Base-by-base conservation (phyloP, 2,888 invertebrate genomes). In the Cataglyphis albicans region DNA sequence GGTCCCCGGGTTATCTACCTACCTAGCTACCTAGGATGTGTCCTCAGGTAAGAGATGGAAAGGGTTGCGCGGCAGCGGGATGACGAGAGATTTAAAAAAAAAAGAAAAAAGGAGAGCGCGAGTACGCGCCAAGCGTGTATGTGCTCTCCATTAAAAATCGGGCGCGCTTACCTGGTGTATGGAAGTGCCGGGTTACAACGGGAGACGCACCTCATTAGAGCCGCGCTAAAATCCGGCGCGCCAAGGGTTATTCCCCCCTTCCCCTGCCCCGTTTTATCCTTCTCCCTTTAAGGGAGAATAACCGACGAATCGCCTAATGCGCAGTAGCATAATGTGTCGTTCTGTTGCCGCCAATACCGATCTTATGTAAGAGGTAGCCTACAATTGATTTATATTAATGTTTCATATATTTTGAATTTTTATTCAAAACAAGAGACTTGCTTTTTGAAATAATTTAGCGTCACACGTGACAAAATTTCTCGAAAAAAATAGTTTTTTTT, bases 171-270 rank as follows among this genome's bases (percentile, higher is more conserved):
- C 90, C 92, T 90, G 87, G 78, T 84, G 75, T 73, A 52, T 75
- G 63, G 81, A 86, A 67, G 65, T 55, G 15, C 48, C 55, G 75
- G 83, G 82, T 64, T 57, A 35, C 78, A 52, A 70, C 82, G 85
- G 64, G 64, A 67, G 83, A 76, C 90, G 91, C 88, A 91, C 91
- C 93, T 94, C 94, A 93, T 94, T 94, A 94, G 93, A 91, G 91
- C 72, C 90, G 92, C 92, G 93, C 91, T 90, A 90, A 91, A 91
- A 90, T 90, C 88, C 88, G 81, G 85, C 67, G 81, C 86, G 73
- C 72, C 84, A 73, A 64, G 84, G 84, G 76, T 82, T 59, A 25
- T 61, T 44, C 59, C 65, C 65, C 65, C 65, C 78, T 63, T 52
- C 80, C 12, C 64, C 65, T 18, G 1, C 1, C 48, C 18, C 48